Percentiles rank a stretch among this genome's conserved stretches.
Evolutionary conservation across 2,113 vertebrate species (phyloP).

Genomic region (Rafetus swinhoei): DNA sequence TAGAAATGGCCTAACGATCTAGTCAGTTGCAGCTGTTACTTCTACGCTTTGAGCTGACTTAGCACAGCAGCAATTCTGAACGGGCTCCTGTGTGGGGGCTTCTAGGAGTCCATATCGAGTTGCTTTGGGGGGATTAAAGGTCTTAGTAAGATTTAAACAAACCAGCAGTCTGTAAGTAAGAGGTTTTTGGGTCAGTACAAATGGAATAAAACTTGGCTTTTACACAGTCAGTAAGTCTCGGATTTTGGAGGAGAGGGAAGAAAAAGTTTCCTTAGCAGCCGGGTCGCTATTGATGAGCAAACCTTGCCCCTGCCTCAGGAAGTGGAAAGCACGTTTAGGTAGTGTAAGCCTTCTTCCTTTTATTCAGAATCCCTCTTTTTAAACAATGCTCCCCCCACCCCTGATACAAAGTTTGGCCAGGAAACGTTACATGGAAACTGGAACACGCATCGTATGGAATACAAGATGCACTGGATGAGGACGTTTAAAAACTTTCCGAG

Average conservation of each 20-base stretch:
- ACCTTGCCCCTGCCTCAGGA: constrained; percentile 76
- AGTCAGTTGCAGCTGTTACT: neutral
- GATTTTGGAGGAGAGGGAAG: constrained; percentile 62
- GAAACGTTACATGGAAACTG: constrained; percentile 93
- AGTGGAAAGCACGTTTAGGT: constrained; percentile 87
- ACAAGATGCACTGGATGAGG: constrained; percentile 89
- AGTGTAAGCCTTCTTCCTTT: constrained; percentile 85
- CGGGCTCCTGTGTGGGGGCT: neutral
- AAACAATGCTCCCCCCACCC: constrained; percentile 89
- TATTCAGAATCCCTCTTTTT: constrained; percentile 86
- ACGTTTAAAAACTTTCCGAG: constrained; percentile 89
- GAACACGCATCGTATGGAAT: constrained; percentile 84
- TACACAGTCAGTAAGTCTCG: constrained; percentile 63
- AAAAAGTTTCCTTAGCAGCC: constrained; percentile 46
- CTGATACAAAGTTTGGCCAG: constrained; percentile 92
- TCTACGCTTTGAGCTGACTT: neutral
- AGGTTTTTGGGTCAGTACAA: constrained; percentile 75
- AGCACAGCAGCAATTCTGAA: neutral
- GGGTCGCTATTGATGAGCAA: constrained; percentile 64
- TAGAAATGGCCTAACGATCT: neutral
- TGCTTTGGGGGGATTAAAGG: constrained; percentile 13
- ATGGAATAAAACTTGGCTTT: constrained; percentile 70
- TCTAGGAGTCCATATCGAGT: constrained; percentile 25
- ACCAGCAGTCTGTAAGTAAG: constrained; percentile 73
- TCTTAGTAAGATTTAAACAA: constrained; percentile 67